Evolutionary conservation across 2,797 vertebrate genomes (phyloP), one percentile per base, ranked within the genome.

Genomic region (Falco rusticolus): DNA sequence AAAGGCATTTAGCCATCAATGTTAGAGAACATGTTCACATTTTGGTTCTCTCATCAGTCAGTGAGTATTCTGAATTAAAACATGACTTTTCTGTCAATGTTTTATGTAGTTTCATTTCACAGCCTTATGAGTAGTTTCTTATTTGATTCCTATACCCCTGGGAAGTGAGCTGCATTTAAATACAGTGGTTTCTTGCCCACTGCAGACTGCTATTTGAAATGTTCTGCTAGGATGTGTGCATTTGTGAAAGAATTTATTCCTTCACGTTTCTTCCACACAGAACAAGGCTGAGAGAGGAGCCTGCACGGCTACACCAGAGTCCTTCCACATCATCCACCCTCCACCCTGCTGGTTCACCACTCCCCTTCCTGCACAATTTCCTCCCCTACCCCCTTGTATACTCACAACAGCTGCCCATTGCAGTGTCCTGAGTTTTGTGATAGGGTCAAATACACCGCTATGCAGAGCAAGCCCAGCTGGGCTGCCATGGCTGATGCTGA

Each of bases 11-110:
- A 91, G 15, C 51, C 22, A 74, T 28, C 28, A 64, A 7, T 0
- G 0, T 41, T 47, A 70, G 33, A 33, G 51, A 87, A 70, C 4
- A 0, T 20, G 26, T 68, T 89, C 0, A 0, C 63, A 63, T 90
- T 90, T 89, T 90, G 20, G 17, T 11, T 72, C 14, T 92, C 51
- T 50, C 74, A 76, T 74, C 66, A 87, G 10, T 43, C 56, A 76
- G 16, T 20, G 31, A 70, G 43, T 87, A 93, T 70, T 91, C 69
- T 87, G 77, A 94, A 82, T 89, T 90, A 77, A 87, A 91, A 41
- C 6, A 13, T 86, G 39, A 88, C 4, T 81, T 72, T 89, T 87
- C 78, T 66, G 18, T 77, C 88, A 69, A 64, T 0, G 0, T 66
- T 74, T 56, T 64, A 28, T 41, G 24, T 47, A 61, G 51, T 82